Evolutionary conservation across 2,797 vertebrate genomes (phyloP), one percentile per base, ranked within the genome.

Genomic region (Syndactyla subalaris): DNA sequence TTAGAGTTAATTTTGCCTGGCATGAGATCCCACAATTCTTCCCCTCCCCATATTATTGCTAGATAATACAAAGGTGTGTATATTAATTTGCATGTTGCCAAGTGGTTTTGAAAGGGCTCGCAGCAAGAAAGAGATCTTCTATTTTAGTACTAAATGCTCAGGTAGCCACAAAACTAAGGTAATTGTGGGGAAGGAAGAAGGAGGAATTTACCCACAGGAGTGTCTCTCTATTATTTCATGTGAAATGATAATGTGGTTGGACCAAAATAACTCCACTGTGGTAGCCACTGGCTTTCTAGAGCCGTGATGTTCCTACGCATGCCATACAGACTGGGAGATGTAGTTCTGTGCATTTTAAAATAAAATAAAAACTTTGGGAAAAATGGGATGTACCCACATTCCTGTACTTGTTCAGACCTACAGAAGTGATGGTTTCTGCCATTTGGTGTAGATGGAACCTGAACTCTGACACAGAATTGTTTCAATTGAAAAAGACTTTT

Each of bases 81-180:
- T 75, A 34, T 51, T 92, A 84, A 79, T 89, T 72, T 87, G 26
- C 34, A 78, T 29, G 65, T 58, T 85, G 55, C 43, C 19, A 24
- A 29, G 57, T 85, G 82, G 57, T 79, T 93, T 91, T 80, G 76
- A 68, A 86, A 94, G 61, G 61, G 32, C 58, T 93, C n/a, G 10
- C 41, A 68, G 88, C 83, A 81, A 80, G 61, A 70, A 76, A 52
- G 65, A 77, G 61, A 63, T 36, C 67, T 88, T 71, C 68, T 2
- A 1, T 45, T 88, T 80, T 55, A 59, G 75, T 73, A 45, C 57
- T 77, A 89, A 94, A 70, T 66, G 77, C 30, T 70, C 51, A 21
- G 49, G 32, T 79, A 80, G 52, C 79, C 70, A 74, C 41, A 80
- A 72, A 48, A n/a, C 36, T 41, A 88, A 94, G 39, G 34, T 78